Percentiles rank a stretch among this genome's conserved stretches.
Evolutionary conservation across 2,113 vertebrate species (phyloP).

Genomic region (Periophthalmodon schlosseri): DNA sequence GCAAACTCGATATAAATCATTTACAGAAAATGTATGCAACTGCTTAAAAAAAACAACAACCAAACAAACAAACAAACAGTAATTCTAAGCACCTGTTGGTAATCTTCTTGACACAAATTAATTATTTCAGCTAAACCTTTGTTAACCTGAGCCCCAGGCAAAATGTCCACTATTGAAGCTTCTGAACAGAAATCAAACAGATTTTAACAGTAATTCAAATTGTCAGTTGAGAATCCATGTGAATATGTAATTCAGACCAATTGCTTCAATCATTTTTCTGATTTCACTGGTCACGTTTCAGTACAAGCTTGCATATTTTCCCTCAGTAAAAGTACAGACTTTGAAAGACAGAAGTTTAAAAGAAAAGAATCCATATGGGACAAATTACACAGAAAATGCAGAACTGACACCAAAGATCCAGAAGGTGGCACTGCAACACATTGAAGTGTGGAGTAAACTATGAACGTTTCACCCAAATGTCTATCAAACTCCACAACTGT

Average conservation of each 20-base stretch:
- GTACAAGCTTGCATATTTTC: slow-evolving; percentile 35
- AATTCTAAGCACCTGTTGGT: neutral
- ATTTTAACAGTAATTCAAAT: slow-evolving; percentile 23
- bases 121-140: slow-evolving; percentile 1
- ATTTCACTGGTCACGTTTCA: slow-evolving; percentile 27
- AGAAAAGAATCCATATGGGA: slow-evolving; percentile 58
- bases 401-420: slow-evolving; percentile 50
- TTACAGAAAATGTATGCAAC: too few species aligned
- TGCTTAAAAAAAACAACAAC: too few species aligned
- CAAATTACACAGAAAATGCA: slow-evolving; percentile 42
- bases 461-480: too few species aligned
- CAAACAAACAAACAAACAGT: neutral
- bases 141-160: neutral
- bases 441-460: slow-evolving; percentile 9
- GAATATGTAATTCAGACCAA: too few species aligned
- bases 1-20: too few species aligned
- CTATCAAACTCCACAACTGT: too few species aligned
- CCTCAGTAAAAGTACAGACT: slow-evolving; percentile 40
- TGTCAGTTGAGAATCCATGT: slow-evolving; percentile 19
- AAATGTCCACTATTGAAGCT: neutral
- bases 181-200: slow-evolving; percentile 28
- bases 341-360: slow-evolving; percentile 28
- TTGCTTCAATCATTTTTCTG: slow-evolving; percentile 2
- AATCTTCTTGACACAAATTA: slow-evolving; percentile 9
- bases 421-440: slow-evolving; percentile 67